A percentile compares a stretch with the other conserved stretches of the same genome.
Conservation (phyloP, 1,140 invertebrate genomes). For the Papilio aristodemus region DNA sequence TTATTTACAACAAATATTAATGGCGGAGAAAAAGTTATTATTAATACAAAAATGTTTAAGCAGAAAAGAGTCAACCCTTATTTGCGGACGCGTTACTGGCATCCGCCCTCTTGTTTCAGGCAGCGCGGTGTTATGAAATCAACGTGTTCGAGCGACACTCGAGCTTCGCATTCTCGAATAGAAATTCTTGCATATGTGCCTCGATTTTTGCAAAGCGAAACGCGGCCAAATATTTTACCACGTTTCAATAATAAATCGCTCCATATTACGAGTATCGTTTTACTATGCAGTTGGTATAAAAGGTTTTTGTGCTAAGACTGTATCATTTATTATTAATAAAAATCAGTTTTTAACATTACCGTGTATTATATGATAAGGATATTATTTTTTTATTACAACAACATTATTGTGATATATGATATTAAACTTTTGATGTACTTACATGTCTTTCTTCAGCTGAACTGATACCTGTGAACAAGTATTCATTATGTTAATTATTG, state of each 20-base stretch:
- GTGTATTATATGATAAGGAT: not conserved
- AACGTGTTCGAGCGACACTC: slow-evolving; percentile 75
- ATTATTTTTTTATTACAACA: not conserved
- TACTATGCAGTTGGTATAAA: not conserved
- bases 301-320: not conserved
- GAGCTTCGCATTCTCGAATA: slow-evolving; percentile 68
- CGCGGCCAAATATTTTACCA: slow-evolving; percentile 20
- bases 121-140: slow-evolving; percentile 76
- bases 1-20: no score
- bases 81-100: slow-evolving; percentile 60
- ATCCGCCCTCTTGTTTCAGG: slow-evolving; percentile 75
- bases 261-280: slow-evolving; percentile 1
- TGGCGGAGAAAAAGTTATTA: no score
- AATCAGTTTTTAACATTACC: no score
- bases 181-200: slow-evolving; percentile 63
- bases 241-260: slow-evolving; percentile 22
- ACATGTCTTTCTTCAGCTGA: slow-evolving; percentile 86
- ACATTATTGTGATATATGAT: not conserved
- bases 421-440: slow-evolving; percentile 72
- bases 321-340: not conserved
- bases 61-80: slow-evolving; percentile 49
- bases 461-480: slow-evolving; percentile 83
- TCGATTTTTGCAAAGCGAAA: slow-evolving; percentile 69
- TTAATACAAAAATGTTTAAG: no score
- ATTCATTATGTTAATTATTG: not conserved